These are phyloP conservation scores for Pachymerium ferrugineum DNA, from an alignment of 2,888 invertebrate genomes.

Conservation along the genomic window DNA sequence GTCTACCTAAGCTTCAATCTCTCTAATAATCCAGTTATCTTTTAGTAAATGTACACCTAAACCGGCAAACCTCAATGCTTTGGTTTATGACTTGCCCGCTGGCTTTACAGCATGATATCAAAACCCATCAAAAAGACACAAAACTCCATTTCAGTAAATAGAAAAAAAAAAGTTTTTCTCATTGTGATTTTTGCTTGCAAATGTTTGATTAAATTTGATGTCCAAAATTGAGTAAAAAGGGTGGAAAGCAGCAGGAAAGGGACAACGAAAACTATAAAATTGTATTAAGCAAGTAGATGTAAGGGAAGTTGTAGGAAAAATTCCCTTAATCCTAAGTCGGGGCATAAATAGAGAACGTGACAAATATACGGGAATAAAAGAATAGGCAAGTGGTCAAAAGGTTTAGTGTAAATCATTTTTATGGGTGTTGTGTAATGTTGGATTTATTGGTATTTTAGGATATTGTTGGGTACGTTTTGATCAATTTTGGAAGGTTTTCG, in stretches of 20 bases:
- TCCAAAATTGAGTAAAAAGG: too few relatives aligned
- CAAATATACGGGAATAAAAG: neutral
- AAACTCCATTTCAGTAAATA: neutral
- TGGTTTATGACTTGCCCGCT: neutral
- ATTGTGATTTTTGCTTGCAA: neutral
- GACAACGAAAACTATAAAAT: conserved; percentile 1
- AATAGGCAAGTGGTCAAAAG: neutral
- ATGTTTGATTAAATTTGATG: conserved; percentile 17
- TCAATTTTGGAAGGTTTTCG: too few relatives aligned
- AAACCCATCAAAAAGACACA: conserved; percentile 20
- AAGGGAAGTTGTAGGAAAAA: neutral
- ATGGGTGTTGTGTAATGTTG: too few relatives aligned
- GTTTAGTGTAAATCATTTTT: neutral
- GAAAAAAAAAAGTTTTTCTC: neutral
- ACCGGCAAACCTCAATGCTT: neutral
- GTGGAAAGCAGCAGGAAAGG: too few relatives aligned
- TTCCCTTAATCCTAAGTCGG: neutral
- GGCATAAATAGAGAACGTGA: conserved; percentile 15
- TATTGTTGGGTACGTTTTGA: too few relatives aligned
- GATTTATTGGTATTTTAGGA: too few relatives aligned
- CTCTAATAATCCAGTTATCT: too few relatives aligned
- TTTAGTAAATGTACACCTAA: too few relatives aligned
- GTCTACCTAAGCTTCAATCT: too few relatives aligned
- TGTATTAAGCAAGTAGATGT: neutral
- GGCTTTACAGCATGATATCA: conserved; percentile 23